Conservation (phyloP, 92 coral and sea anemone species). For the Chrysogorgia sp. region DNA sequence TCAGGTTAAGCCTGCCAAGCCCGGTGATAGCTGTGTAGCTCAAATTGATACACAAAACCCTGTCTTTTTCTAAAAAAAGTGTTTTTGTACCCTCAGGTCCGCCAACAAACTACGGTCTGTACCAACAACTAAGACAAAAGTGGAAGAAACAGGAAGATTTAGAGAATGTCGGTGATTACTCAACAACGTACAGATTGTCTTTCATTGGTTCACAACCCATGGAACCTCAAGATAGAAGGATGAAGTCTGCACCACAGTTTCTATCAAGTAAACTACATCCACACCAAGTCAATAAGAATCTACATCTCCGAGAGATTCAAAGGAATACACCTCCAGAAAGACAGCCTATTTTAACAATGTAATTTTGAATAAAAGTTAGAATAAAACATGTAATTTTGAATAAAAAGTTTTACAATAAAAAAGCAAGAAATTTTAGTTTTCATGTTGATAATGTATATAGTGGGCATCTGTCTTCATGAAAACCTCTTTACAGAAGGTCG, state of each 20-base stretch:
- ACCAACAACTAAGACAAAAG: slow-evolving; percentile 77
- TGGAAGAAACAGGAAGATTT: slow-evolving; percentile 89
- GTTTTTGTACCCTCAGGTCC: slow-evolving; percentile 52
- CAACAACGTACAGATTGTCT: slow-evolving; percentile 75
- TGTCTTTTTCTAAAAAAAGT: too few relatives aligned
- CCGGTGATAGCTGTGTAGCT: too few relatives aligned
- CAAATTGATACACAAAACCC: too few relatives aligned
- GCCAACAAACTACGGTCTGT: slow-evolving; percentile 93
- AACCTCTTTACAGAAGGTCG: background rate
- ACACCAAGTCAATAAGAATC: slow-evolving; percentile 80
- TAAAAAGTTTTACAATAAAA: slow-evolving; percentile 7
- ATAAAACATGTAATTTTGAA: background rate
- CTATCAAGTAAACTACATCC: slow-evolving; percentile 94
- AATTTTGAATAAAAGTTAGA: slow-evolving; percentile 45
- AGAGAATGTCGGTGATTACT: slow-evolving; percentile 71
- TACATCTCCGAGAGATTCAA: slow-evolving; percentile 73
- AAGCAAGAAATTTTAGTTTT: too few relatives aligned
- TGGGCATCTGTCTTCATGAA: too few relatives aligned
- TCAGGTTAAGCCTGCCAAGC: too few relatives aligned
- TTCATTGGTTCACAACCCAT: slow-evolving; percentile 45
- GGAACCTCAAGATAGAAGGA: background rate
- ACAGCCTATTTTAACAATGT: slow-evolving; percentile 69
- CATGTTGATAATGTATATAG: slow-evolving; percentile 18
- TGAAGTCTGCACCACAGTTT: slow-evolving; percentile 68
- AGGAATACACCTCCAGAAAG: slow-evolving; percentile 75